Evolutionary conservation across 1,140 invertebrate species (phyloP), one percentile per base, ranked within the genome.

Genomic region (Trichoplusia ni): DNA sequence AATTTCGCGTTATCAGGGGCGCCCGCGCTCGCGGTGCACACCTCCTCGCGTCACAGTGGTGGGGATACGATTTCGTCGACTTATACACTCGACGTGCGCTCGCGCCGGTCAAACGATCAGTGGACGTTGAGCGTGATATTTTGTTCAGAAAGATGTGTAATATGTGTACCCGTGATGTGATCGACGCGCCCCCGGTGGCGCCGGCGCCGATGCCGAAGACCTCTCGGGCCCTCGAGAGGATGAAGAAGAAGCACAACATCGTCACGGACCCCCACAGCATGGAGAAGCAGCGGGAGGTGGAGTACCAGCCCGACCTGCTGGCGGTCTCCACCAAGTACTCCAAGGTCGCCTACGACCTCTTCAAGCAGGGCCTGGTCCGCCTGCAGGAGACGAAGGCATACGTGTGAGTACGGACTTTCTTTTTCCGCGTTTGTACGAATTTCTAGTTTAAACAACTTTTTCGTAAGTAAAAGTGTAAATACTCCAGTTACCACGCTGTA

Each of bases 221-320:
- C 9, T 56, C 47, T 68, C 69, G 71, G n/a, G 68, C 70, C 1
- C 27, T 90, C 9, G 84, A 87, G 38, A 58, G 80, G 0, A 73
- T 90, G 67, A 90, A 90, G 81, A 75, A 51, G 51, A 89, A 90
- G 53, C 87, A 90, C 60, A 86, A 87, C 35, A 84, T 90, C 25
- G 61, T 71, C 16, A 88, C 84, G 1, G 79, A 90, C 44, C 87
- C 88, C 19, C 58, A 31, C 7, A 68, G 79, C 49, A 70, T 65
- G 7, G 81, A 81, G 23, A 86, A 83, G 40, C 85, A 89, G 71
- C 79, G 76, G 64, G 77, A 84, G 31, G 85, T 90, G 44, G 88
- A 76, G 1, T 90, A 90, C 71, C 88, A 90, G 69, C 88, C 88
- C 0, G 88, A 90, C 35, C 73, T 90, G 2, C 79, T 90, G 4